A percentile compares a stretch with the other conserved stretches of the same genome.
phyloP scores from a whole-genome alignment of 2,888 invertebrate genomes.

The Plusia festucae region DNA sequence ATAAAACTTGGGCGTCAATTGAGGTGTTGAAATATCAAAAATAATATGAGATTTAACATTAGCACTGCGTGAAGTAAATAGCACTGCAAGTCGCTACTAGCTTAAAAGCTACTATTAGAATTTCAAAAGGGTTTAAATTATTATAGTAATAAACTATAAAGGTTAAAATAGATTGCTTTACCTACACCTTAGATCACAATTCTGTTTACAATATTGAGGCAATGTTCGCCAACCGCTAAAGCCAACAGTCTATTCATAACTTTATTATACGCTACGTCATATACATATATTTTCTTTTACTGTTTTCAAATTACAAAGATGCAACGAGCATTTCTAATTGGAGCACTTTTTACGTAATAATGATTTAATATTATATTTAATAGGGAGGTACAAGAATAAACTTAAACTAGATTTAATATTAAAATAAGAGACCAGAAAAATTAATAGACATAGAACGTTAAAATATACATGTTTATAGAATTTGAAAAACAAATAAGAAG shows the following conservation, averaged over 20 bases:
- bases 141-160: neutral
- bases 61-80: too few relatives aligned
- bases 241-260: neutral
- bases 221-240: constrained; percentile 15
- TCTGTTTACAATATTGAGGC: constrained; percentile 32
- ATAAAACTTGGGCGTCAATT: too few relatives aligned
- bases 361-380: neutral
- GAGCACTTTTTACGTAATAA: constrained; percentile 3
- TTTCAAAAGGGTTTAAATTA: too few relatives aligned
- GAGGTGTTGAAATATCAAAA: too few relatives aligned
- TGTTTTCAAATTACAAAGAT: neutral
- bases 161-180: neutral
- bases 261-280: neutral
- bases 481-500: too few relatives aligned
- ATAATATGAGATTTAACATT: too few relatives aligned
- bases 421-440: neutral
- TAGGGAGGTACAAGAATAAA: neutral
- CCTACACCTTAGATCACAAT: neutral
- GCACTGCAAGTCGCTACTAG: too few relatives aligned
- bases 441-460: too few relatives aligned
- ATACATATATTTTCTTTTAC: neutral
- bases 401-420: neutral
- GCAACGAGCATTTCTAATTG: neutral
- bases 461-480: too few relatives aligned
- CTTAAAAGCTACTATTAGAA: too few relatives aligned